A percentile compares a stretch with the other conserved stretches of the same genome.
Evolutionary conservation across 64 coral and sea anemone species (phyloP).

Genomic region (Montipora sp.): DNA sequence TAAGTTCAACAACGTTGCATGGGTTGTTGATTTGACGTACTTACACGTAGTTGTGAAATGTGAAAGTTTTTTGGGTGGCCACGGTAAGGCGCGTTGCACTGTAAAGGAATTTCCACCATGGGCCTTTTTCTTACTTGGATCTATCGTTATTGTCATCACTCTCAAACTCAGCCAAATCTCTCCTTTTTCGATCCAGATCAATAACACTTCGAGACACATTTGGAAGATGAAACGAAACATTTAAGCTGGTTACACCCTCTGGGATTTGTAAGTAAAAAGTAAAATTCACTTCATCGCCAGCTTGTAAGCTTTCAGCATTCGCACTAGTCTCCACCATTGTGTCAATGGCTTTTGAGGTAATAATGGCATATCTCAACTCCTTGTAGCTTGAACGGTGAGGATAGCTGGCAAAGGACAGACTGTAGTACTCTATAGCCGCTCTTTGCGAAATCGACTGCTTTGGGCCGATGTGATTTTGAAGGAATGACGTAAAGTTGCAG

Average conservation of each 20-base stretch:
- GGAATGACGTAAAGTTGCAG: slow-evolving; percentile 45
- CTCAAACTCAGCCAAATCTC: neutral
- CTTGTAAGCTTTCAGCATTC: slow-evolving; percentile 59
- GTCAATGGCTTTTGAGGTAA: slow-evolving; percentile 55
- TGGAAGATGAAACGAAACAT: slow-evolving; percentile 51
- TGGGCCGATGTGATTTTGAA: slow-evolving; percentile 52
- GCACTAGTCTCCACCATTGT: slow-evolving; percentile 38
- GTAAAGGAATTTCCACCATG: neutral
- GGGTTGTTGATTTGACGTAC: no score
- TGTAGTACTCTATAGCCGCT: slow-evolving; percentile 62
- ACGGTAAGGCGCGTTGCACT: no score
- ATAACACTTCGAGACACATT: slow-evolving; percentile 34
- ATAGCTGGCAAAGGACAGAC: neutral
- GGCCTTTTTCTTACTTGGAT: neutral
- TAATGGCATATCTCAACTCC: slow-evolving; percentile 16
- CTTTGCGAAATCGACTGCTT: slow-evolving; percentile 58
- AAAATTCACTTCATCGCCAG: slow-evolving; percentile 77
- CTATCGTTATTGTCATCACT: neutral
- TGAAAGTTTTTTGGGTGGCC: no score
- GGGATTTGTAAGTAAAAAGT: slow-evolving; percentile 61
- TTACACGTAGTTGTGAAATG: no score
- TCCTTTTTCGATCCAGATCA: slow-evolving; percentile 17
- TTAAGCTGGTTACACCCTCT: slow-evolving; percentile 75
- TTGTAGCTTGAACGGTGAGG: slow-evolving; percentile 62
- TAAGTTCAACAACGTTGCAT: no score